Conservation (phyloP, 2,797 vertebrate species). For the Tenualosa ilisha region DNA sequence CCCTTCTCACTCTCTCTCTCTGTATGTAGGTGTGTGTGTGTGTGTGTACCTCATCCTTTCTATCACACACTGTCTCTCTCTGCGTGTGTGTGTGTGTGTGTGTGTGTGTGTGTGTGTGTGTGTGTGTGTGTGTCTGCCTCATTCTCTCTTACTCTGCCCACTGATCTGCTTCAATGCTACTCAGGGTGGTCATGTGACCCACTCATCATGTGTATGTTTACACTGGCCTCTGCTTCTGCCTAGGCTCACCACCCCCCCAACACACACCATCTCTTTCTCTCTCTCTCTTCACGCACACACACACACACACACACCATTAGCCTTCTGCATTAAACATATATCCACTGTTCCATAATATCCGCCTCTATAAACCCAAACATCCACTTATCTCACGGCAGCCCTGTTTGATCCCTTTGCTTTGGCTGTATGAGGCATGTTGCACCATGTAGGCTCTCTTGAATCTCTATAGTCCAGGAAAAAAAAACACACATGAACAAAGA, state of each 20-base stretch:
- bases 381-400: not conserved
- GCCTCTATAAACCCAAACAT: not conserved
- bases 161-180: slow-evolving; percentile 16
- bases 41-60: no score
- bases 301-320: not conserved
- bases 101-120: not conserved
- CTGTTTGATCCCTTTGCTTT: not conserved
- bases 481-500: not conserved
- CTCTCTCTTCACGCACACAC: no score
- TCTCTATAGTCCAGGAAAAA: not conserved
- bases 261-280: no score
- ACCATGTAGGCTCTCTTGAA: not conserved
- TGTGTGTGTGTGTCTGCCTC: not conserved
- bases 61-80: no score
- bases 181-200: slow-evolving; percentile 4
- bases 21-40: no score
- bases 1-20: not conserved
- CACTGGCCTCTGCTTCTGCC: not conserved
- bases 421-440: not conserved
- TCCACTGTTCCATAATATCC: slow-evolving; percentile 6
- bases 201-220: slow-evolving; percentile 15
- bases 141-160: slow-evolving; percentile 10
- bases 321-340: not conserved
- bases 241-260: not conserved
- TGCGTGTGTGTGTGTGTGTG: no score